Evolutionary conservation across 2,113 vertebrate genomes (phyloP), one percentile per base, ranked within the genome.

Genomic region (Strigops habroptila): DNA sequence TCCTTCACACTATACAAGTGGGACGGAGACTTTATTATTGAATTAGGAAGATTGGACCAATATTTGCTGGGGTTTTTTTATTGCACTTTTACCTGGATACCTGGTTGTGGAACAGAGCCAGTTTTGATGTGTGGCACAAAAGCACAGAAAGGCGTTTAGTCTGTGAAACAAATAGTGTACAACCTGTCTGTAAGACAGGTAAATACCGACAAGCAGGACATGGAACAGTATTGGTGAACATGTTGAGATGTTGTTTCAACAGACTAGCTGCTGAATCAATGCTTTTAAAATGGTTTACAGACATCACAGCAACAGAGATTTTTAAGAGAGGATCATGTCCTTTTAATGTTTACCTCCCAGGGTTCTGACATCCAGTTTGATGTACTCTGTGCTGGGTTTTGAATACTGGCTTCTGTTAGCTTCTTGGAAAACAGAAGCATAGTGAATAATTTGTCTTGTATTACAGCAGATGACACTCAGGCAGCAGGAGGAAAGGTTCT

Each of bases 151-250:
- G 22, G 2, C 35, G 55, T 51, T 55, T 23, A 44, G 14, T 44
- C 35, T 43, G 35, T 0, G 2, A 23, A 19, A 48, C 4, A n/a
- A 49, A 27, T 14, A 35, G 7, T 1, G 0, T 23, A 14, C 49
- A 55, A 43, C 11, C 23, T 67, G 23, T n/a, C 59, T 30, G 31
- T 27, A 53, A 55, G 27, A 43, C 46, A 55, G 33, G 10, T 46
- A 82, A 68, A 35, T 35, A 62, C 46, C 19, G 35, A 55, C 0
- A 4, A 79, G 53, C 9, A 70, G n/a, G 52, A 39, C 22, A 10
- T 43, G 10, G 24, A 19, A 25, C 18, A 30, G 10, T 30, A 37
- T 23, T 15, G 6, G 30, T 59, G 41, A 68, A 13, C 41, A 15
- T 18, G 22, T 5, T 30, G 60, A 77, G 33, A 43, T 51, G 35